Evolutionary conservation across 2,888 invertebrate genomes (phyloP), one percentile per base, ranked within the genome.

Genomic region (Acanthosoma haemorrhoidale): DNA sequence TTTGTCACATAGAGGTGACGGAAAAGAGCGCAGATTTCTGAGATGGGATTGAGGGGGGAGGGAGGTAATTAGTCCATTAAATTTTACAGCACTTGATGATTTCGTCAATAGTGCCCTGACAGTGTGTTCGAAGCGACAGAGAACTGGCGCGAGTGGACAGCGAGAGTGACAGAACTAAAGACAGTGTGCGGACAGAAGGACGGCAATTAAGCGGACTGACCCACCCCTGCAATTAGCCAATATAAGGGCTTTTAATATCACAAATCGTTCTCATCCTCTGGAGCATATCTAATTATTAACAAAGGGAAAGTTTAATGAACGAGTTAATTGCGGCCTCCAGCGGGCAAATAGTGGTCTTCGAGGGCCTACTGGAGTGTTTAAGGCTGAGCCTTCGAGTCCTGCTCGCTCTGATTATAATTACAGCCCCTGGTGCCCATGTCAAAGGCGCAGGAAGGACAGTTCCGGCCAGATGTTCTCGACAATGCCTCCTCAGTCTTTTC

Each of bases 211-310:
- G 25, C 16, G 16, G 8, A 13, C 57, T 21, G 4, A 32, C 9
- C n/a, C 8, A 41, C 1, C 1, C 1, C 63, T 38, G n/a, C 63
- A 63, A 63, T 63, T 63, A 63, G 34, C 32, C 32, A 32, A 32
- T 60, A n/a, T n/a, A 31, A 60, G 60, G 9, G 16, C 41, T 31
- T 29, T 63, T 41, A 63, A 63, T 63, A 39, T 63, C 31, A 67
- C 43, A 67, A 67, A 67, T 67, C 67, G 67, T 67, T 67, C 67
- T 67, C 67, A 67, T 67, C 57, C 67, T 67, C 57, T 34, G 5
- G 67, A 67, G 41, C 67, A 67, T 43, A 67, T 32, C 67, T 67
- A 38, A 67, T 67, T 67, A 51, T 31, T 21, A 38, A 18, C 18
- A 2, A 11, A 15, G 32, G 9, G 29, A 2, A n/a, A n/a, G 29